phyloP scores from a whole-genome alignment of 2,113 vertebrate species.

The Indicator maculatus region DNA sequence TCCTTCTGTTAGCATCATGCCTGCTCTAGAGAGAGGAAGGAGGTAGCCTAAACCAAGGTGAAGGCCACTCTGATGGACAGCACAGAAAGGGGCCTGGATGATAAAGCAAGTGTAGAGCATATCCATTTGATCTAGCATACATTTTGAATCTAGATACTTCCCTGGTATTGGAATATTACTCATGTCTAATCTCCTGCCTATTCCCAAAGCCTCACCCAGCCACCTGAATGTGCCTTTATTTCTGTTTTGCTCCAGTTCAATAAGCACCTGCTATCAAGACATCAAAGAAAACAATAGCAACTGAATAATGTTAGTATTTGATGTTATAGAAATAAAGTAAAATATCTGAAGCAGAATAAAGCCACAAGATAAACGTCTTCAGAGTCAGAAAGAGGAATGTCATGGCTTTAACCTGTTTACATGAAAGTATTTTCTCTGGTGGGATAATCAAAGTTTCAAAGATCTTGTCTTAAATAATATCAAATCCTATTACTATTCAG shows the following conservation, averaged over 20 bases:
- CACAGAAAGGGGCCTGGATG: neutral
- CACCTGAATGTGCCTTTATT: neutral
- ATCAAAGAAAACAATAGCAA: conserved; percentile 50
- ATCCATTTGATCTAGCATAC: neutral
- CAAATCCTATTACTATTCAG: conserved; percentile 59
- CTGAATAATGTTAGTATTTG: conserved; percentile 10
- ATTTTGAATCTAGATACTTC: neutral
- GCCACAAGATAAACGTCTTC: conserved; percentile 42
- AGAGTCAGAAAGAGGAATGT: conserved; percentile 1
- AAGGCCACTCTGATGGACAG: neutral
- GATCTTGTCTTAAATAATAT: conserved; percentile 62
- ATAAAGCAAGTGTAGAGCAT: neutral
- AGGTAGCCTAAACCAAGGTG: neutral
- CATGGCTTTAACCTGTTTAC: conserved; percentile 47
- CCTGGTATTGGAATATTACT: neutral
- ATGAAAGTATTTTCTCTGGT: conserved; percentile 43
- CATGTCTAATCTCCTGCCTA: neutral
- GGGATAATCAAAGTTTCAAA: conserved; percentile 59
- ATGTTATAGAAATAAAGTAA: conserved; percentile 43
- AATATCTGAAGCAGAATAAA: conserved; percentile 45
- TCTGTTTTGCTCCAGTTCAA: conserved; percentile 14
- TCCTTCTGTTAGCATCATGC: neutral
- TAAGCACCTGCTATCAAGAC: neutral
- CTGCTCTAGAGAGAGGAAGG: neutral
- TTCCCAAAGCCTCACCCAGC: neutral